Evolutionary conservation across 2,888 invertebrate species (phyloP), one percentile per base, ranked within the genome.

Genomic region (Dynastes tityus): DNA sequence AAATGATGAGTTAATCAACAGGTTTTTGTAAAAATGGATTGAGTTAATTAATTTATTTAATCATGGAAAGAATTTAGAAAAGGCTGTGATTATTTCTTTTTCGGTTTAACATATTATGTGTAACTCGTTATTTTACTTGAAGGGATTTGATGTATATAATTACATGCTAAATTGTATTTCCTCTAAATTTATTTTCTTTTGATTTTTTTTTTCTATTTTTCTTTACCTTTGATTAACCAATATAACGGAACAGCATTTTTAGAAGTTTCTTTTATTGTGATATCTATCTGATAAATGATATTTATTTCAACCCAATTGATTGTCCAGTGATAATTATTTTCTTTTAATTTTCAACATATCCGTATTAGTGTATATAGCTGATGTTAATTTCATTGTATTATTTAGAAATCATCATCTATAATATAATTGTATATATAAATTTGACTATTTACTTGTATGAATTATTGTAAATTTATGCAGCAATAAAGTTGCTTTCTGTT

Each of bases 401-500:
- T 51, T 63, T 71, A 63, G 40, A 49, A 78, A 63, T 73, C 45
- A 32, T 71, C 78, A 71, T 65, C 63, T 53, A 64, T 37, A 63
- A 73, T 63, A 73, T 65, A 63, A 73, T 58, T 78, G 61, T 68
- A 76, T 77, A 67, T 45, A 77, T 22, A 55, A 77, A 78, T 73
- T 49, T 68, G 67, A 64, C 70, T 79, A 68, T 79, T 68, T 63
- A 74, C 64, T 67, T 79, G 77, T 77, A 79, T 77, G 76, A 74
- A 67, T 37, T 79, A 77, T 71, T 79, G 79, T 79, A 79, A 76
- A 77, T 65, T 73, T 79, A 79, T 86, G 84, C 85, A 85, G 88
- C 88, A 88, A 88, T 88, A 88, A 88, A 88, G 85, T 88, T 88
- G 88, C 88, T 88, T 88, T 86, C 85, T 84, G 86, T 87, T 87